Conservation (phyloP, 30 jellyfish, hydroid and myxozoan species). For the Hydractinia symbiolongicarpus region DNA sequence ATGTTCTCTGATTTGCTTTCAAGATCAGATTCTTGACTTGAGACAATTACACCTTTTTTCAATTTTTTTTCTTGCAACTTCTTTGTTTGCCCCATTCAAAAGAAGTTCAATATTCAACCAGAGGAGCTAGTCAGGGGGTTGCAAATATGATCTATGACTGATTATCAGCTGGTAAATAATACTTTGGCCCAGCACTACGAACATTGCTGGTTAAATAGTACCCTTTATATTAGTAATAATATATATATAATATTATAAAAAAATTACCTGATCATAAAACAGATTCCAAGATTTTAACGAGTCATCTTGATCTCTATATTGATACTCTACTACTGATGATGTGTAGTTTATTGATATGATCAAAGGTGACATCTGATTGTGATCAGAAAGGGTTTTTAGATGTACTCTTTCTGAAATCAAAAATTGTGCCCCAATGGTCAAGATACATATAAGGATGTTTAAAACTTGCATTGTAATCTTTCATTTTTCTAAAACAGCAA, state of each 20-base stretch:
- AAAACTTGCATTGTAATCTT: too few species aligned
- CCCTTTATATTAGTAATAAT: neutral
- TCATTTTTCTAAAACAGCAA: too few species aligned
- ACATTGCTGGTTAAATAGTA: neutral
- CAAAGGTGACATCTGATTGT: neutral
- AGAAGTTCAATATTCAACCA: neutral
- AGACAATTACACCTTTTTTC: too few species aligned
- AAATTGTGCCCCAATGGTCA: too few species aligned
- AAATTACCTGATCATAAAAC: neutral
- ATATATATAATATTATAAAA: neutral
- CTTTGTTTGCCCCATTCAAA: too few species aligned
- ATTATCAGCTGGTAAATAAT: neutral
- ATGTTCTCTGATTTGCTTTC: too few species aligned
- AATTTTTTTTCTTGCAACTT: too few species aligned
- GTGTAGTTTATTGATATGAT: neutral
- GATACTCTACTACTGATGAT: slow-evolving; percentile 5
- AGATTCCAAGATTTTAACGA: neutral
- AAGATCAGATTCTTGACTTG: too few species aligned
- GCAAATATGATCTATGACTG: too few species aligned
- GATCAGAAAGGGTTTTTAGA: too few species aligned
- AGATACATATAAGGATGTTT: too few species aligned
- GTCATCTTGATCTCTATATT: slow-evolving; percentile 5
- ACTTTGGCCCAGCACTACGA: neutral
- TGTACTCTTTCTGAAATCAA: too few species aligned
- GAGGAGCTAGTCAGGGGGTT: neutral